A percentile compares a stretch with the other conserved stretches of the same genome.
Evolutionary conservation across 2,888 invertebrate species (phyloP).

Genomic region (Sisyra nigra): DNA sequence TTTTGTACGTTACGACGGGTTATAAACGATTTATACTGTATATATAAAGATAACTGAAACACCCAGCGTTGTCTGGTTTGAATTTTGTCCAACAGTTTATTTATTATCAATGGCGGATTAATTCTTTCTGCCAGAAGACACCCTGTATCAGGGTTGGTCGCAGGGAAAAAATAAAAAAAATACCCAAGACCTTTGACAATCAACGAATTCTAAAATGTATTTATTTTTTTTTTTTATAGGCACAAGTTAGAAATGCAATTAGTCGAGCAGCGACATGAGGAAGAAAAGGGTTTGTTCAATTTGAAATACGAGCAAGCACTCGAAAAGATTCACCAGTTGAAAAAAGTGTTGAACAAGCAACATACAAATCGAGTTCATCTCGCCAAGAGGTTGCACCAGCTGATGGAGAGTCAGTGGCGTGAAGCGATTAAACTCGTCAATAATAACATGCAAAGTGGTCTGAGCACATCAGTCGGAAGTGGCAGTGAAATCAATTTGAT

Average conservation of each 20-base stretch:
- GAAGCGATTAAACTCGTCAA: slow-evolving; percentile 57
- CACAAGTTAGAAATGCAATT: slow-evolving; percentile 60
- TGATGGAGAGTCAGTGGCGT: slow-evolving; percentile 70
- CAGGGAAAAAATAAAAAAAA: too few relatives aligned
- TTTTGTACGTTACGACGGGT: too few relatives aligned
- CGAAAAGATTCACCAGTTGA: slow-evolving; percentile 47
- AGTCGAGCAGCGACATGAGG: slow-evolving; percentile 60
- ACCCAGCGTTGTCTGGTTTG: too few relatives aligned
- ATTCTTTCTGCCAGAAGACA: too few relatives aligned
- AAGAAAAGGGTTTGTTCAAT: slow-evolving; percentile 57
- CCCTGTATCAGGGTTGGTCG: too few relatives aligned
- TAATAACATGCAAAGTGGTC: slow-evolving; percentile 19
- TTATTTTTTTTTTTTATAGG: slow-evolving; percentile 33
- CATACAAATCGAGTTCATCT: slow-evolving; percentile 42
- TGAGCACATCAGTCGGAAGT: slow-evolving; percentile 13
- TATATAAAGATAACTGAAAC: too few relatives aligned
- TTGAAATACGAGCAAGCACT: slow-evolving; percentile 52
- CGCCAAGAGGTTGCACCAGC: slow-evolving; percentile 55
- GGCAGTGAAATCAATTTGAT: neutral
- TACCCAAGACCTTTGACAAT: too few relatives aligned
- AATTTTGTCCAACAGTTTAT: too few relatives aligned
- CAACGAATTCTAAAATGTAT: too few relatives aligned
- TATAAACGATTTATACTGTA: too few relatives aligned
- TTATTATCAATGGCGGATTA: too few relatives aligned
- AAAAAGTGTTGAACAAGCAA: slow-evolving; percentile 35